Evolutionary conservation across 2,888 invertebrate genomes (phyloP).

Genomic region (Pristionchus mayeri): DNA sequence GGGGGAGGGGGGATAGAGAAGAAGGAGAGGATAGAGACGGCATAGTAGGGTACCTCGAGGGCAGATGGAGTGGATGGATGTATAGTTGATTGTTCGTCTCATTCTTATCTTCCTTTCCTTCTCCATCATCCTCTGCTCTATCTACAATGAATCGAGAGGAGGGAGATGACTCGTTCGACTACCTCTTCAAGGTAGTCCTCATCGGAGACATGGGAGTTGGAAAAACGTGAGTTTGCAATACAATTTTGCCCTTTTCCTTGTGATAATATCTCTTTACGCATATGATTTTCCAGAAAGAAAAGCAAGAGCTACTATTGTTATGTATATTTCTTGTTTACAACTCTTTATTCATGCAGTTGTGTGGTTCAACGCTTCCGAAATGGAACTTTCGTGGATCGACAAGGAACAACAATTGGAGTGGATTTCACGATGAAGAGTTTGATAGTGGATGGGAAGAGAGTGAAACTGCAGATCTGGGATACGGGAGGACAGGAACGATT

Average conservation of each 20-base stretch:
- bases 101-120: background rate
- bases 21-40: background rate
- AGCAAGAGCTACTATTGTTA: too few species aligned
- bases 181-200: slow-evolving; percentile 72
- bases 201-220: slow-evolving; percentile 77
- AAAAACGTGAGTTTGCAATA: slow-evolving; percentile 86
- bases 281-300: slow-evolving; percentile 82
- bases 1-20: background rate
- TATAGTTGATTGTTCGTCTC: background rate
- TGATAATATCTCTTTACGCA: too few species aligned
- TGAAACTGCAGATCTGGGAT: slow-evolving; percentile 95
- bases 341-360: slow-evolving; percentile 79
- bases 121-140: slow-evolving; percentile 11
- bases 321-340: too few species aligned
- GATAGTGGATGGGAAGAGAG: slow-evolving; percentile 91
- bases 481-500: slow-evolving; percentile 95
- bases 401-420: slow-evolving; percentile 96
- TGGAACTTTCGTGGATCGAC: slow-evolving; percentile 93
- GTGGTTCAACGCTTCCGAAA: slow-evolving; percentile 95
- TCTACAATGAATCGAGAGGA: slow-evolving; percentile 52
- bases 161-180: slow-evolving; percentile 83
- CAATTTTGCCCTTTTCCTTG: too few species aligned
- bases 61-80: background rate
- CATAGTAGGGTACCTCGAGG: background rate
- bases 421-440: slow-evolving; percentile 99